Percentiles rank a stretch among this genome's conserved stretches.
Conservation (phyloP, 2,113 vertebrate species). For the Callaeas wilsoni region DNA sequence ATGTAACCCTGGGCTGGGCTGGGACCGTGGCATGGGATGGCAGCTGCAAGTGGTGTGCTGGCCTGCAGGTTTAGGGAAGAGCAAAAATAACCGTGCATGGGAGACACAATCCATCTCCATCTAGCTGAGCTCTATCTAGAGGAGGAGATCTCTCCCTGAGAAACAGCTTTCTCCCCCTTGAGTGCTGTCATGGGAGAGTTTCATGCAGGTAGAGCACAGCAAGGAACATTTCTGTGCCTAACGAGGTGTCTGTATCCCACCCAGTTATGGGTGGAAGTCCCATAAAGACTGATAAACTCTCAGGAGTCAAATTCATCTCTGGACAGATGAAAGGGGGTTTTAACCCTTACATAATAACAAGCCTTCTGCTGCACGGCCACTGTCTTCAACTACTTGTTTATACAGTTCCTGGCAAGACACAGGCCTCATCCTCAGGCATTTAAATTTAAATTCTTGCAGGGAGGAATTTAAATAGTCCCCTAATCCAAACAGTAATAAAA, state of each 20-base stretch:
- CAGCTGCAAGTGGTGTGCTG: not conserved
- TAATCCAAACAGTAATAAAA: not conserved
- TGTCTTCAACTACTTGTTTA: not conserved
- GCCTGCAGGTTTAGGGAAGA: not conserved
- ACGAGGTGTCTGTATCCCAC: not conserved
- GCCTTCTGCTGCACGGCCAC: not conserved
- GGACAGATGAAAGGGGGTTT: not conserved
- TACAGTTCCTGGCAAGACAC: not conserved
- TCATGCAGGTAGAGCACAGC: not conserved
- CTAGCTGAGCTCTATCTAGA: not conserved
- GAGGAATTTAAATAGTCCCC: not conserved
- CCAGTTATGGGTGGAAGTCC: not conserved
- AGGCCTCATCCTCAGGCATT: not conserved
- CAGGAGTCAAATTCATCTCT: not conserved
- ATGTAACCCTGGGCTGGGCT: constrained; percentile 69
- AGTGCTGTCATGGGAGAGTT: not conserved
- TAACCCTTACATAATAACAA: not conserved
- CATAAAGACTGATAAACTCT: not conserved
- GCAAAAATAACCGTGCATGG: not conserved
- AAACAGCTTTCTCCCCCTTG: not conserved
- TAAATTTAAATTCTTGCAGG: not conserved
- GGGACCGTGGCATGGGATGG: constrained; percentile 27
- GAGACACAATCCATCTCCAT: not conserved
- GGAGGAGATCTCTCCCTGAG: not conserved
- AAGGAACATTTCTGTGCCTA: not conserved